phyloP scores from a whole-genome alignment of 2,113 vertebrate genomes.

The Oceanodroma tethys region DNA sequence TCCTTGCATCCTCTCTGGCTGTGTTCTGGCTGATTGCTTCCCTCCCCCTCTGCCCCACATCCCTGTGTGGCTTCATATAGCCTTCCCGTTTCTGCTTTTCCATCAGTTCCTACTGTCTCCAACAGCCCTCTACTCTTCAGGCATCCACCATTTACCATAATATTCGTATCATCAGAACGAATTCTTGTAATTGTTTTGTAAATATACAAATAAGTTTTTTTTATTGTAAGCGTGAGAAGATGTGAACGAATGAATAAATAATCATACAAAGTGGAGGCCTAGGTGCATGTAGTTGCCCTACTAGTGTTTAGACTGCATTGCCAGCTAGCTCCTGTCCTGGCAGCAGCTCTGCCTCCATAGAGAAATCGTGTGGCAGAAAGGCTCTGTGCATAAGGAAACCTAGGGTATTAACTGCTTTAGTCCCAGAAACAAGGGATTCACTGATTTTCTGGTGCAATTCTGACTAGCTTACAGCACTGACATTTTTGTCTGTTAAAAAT shows the following conservation, averaged over 20 bases:
- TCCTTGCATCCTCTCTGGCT: background rate
- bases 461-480: background rate
- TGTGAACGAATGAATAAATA: background rate
- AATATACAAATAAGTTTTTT: accelerated
- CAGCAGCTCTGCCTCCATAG: background rate
- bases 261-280: background rate
- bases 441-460: background rate
- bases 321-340: background rate
- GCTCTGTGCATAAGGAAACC: background rate
- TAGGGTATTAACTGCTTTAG: background rate
- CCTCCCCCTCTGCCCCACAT: background rate
- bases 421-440: background rate
- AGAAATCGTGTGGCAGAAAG: background rate
- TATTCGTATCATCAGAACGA: background rate
- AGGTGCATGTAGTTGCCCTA: accelerated
- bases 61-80: background rate
- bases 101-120: background rate
- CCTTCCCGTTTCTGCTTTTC: background rate
- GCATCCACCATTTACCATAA: background rate
- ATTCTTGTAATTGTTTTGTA: background rate
- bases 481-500: slow-evolving; percentile 2
- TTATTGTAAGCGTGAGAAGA: background rate
- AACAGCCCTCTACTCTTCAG: background rate
- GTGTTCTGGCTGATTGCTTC: background rate
- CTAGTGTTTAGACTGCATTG: background rate